Evolutionary conservation across 2,113 vertebrate species (phyloP), one percentile per base, ranked within the genome.

Genomic region (Zootoca vivipara): DNA sequence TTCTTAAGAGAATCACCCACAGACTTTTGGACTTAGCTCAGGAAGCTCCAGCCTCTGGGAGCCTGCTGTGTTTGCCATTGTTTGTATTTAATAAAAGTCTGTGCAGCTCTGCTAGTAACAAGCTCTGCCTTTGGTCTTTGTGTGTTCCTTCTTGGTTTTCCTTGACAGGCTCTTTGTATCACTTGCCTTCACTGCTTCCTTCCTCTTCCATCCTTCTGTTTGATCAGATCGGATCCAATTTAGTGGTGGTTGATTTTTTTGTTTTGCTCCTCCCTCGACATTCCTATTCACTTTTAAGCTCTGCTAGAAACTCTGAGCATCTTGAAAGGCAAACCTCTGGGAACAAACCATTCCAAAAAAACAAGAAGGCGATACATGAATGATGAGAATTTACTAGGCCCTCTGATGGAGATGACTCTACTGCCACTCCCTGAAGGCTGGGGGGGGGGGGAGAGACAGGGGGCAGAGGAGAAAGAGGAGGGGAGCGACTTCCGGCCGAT

Each of bases 71-170:
- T 96, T 94, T 95, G 94, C 95, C 38, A 0, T 38, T 92, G 93
- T 94, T 91, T 77, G 91, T 95, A 93, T 94, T 96, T 93, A 97
- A 97, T 97, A 97, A 97, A 97, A 86, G 95, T 95, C 79, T 95
- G 95, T 92, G 93, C 95, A 94, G 92, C 95, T 94, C 94, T 96
- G 94, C 93, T 93, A 96, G 73, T 1, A 8, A 83, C 58, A 42
- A 93, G 93, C 93, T 96, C 92, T 13, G 95, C 86, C 80, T 92
- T 46, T 38, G 33, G 20, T 91, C 84, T 94, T 75, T 92, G 91
- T 93, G 82, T 94, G 91, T 78, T 94, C 94, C 89, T 6, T 93
- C 79, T 86, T 84, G 91, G 75, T 64, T 85, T 0, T 0, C 64
- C 26, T 1, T 64, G 40, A 0, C 42, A 20, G 20, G 18, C 40